Evolutionary conservation across 2,888 invertebrate species (phyloP).

Genomic region (Pasiphila rectangulata): DNA sequence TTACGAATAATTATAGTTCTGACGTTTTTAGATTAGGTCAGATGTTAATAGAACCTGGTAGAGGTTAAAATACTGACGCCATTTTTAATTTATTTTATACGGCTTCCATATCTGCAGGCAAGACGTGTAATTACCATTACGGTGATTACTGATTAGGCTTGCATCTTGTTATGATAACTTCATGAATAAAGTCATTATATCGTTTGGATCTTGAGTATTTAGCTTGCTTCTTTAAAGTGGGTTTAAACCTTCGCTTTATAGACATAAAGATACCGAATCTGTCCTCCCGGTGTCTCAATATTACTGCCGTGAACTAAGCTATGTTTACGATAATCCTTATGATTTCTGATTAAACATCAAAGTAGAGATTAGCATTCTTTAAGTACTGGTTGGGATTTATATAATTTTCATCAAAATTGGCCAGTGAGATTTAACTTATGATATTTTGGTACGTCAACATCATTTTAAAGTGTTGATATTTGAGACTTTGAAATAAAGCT

Average conservation of each 20-base stretch:
- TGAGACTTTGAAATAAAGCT: too few species aligned
- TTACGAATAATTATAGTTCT: conserved; percentile 73
- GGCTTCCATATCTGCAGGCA: conserved; percentile 15
- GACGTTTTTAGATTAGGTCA: conserved; percentile 66
- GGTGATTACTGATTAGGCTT: conserved; percentile 24
- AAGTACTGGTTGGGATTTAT: too few species aligned
- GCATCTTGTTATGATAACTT: conserved; percentile 23
- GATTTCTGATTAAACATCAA: conserved; percentile 13
- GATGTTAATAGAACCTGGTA: conserved; percentile 32
- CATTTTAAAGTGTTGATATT: too few species aligned
- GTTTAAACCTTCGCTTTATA: too few species aligned
- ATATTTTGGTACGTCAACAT: too few species aligned
- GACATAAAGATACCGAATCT: too few species aligned
- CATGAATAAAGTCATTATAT: conserved; percentile 27
- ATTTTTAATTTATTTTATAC: conserved; percentile 22
- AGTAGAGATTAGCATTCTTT: conserved; percentile 14
- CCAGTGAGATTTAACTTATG: too few species aligned
- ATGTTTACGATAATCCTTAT: conserved; percentile 26
- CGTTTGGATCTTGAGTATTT: too few species aligned
- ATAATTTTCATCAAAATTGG: too few species aligned
- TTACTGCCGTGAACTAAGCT: too few species aligned
- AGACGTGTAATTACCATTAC: conserved; percentile 23
- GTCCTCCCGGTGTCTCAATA: too few species aligned
- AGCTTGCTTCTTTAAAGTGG: too few species aligned
- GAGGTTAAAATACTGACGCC: conserved; percentile 11